These are phyloP conservation scores for Euzetes globulus DNA, from an alignment of 2,888 invertebrate species.

Conservation along the genomic window DNA sequence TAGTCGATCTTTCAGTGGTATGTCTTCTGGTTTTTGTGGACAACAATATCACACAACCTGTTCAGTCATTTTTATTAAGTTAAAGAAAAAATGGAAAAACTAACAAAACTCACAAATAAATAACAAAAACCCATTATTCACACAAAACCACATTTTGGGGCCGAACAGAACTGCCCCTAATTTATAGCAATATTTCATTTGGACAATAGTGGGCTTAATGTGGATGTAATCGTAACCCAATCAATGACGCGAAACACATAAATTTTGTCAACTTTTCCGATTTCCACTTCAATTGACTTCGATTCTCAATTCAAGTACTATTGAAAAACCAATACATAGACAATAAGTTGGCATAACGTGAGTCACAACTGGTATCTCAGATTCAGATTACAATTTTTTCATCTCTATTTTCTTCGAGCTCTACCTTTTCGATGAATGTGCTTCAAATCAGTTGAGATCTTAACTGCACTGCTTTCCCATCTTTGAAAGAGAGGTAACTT, in stretches of 20 bases:
- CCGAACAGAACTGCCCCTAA: slow-evolving; percentile 4
- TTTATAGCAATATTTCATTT: neutral
- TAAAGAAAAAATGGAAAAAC: neutral
- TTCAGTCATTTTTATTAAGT: neutral
- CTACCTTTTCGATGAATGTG: no score
- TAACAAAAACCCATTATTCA: neutral
- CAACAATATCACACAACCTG: neutral
- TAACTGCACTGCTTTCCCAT: no score
- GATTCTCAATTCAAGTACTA: neutral
- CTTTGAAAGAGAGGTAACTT: no score
- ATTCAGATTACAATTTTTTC: no score
- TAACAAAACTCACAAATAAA: slow-evolving; percentile 7
- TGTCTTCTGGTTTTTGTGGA: neutral
- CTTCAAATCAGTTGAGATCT: no score
- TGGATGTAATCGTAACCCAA: neutral
- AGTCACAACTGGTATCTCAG: no score
- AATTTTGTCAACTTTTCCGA: neutral
- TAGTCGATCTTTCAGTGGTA: neutral
- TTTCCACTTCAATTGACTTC: neutral
- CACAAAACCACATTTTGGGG: neutral
- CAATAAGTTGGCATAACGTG: no score
- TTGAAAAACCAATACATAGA: no score
- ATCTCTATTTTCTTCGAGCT: no score
- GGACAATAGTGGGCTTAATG: neutral
- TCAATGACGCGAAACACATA: slow-evolving; percentile 6